phyloP scores from a whole-genome alignment of 2,113 vertebrate species.

The Rafetus swinhoei region DNA sequence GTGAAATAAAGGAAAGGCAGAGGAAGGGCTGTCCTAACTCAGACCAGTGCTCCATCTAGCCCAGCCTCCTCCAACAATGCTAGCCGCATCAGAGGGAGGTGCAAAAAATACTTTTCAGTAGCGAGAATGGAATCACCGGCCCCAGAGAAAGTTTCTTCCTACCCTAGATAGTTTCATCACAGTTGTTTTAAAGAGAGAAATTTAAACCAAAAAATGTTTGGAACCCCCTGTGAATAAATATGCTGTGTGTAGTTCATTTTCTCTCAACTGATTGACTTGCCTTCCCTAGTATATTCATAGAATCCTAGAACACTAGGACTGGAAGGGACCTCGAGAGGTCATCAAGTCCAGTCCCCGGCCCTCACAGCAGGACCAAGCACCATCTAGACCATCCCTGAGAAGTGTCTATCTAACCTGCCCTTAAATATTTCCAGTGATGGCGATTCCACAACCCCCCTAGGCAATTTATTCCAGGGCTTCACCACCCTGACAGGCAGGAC shows the following conservation, averaged over 20 bases:
- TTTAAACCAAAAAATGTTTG: background rate
- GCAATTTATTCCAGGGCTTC: no score
- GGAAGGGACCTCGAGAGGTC: no score
- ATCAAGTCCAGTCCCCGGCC: no score
- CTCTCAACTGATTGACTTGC: background rate
- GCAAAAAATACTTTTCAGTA: background rate
- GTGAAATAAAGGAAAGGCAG: background rate
- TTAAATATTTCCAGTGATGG: no score
- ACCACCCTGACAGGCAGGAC: no score
- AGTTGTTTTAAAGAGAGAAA: background rate
- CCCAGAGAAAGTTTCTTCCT: background rate
- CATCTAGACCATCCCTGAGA: no score
- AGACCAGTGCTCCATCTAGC: background rate
- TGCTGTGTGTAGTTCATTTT: background rate
- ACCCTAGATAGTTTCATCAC: background rate
- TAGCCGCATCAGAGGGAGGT: background rate
- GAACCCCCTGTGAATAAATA: background rate
- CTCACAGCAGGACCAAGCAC: no score
- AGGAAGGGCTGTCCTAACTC: background rate
- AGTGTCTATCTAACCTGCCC: no score
- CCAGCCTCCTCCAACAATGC: background rate
- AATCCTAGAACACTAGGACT: no score
- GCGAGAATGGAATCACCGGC: background rate
- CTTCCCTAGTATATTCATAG: background rate
- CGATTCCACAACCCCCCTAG: no score